phyloP scores from a whole-genome alignment of 2,888 invertebrate genomes.

The Phalangium opilio region DNA sequence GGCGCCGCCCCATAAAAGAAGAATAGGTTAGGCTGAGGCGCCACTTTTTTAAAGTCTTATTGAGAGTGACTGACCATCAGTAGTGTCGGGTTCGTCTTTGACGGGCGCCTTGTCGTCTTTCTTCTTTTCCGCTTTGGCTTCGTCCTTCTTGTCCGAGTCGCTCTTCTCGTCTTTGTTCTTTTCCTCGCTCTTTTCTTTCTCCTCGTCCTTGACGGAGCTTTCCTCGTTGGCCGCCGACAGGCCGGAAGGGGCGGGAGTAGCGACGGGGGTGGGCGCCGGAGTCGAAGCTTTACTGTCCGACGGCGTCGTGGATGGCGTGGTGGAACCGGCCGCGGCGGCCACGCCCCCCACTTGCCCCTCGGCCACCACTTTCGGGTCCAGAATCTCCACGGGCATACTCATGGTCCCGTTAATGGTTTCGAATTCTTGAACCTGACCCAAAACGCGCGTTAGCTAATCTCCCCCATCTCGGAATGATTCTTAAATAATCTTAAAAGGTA shows the following conservation, averaged over 20 bases:
- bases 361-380: conserved; percentile 22
- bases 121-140: conserved; percentile 6
- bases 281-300: conserved; percentile 19
- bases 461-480: not conserved
- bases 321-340: conserved; percentile 6
- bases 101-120: conserved; percentile 4
- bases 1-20: too few species aligned
- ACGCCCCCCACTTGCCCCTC: conserved; percentile 19
- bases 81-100: conserved; percentile 21
- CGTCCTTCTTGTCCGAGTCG: conserved; percentile 5
- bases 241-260: conserved; percentile 14
- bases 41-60: too few species aligned
- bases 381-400: conserved; percentile 61
- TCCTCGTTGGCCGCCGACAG: not conserved
- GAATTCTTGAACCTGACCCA: conserved; percentile 92
- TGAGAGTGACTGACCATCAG: too few species aligned
- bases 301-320: conserved; percentile 13
- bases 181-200: conserved; percentile 20
- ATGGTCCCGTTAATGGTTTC: conserved; percentile 96
- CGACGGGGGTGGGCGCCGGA: conserved; percentile 16
- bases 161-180: conserved; percentile 16
- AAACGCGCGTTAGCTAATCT: not conserved
- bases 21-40: too few species aligned
- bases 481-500: conserved; percentile 22
- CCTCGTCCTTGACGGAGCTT: conserved; percentile 11